phyloP scores from a whole-genome alignment of 2,797 vertebrate species.

The Enteromius radiatus region DNA sequence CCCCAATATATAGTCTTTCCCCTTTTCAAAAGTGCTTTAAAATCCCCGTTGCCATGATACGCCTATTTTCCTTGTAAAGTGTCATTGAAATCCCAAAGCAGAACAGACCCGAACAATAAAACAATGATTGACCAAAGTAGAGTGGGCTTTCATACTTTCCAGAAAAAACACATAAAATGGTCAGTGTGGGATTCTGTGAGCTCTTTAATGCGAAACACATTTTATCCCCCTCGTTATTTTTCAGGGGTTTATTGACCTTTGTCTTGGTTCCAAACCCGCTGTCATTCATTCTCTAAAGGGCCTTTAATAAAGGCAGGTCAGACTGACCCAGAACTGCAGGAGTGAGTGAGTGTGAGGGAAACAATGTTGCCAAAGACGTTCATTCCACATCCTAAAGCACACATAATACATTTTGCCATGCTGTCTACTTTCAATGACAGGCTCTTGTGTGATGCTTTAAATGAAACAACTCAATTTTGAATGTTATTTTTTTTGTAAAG shows the following conservation, averaged over 20 bases:
- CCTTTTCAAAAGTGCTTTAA: slow-evolving; percentile 88
- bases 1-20: slow-evolving; percentile 77
- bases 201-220: slow-evolving; percentile 52
- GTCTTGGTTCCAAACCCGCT: slow-evolving; percentile 59
- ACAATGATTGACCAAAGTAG: slow-evolving; percentile 31
- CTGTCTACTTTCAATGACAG: not conserved
- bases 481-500: not conserved
- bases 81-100: slow-evolving; percentile 67
- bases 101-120: slow-evolving; percentile 60
- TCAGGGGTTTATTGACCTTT: slow-evolving; percentile 64
- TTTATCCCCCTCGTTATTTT: slow-evolving; percentile 42
- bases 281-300: slow-evolving; percentile 67
- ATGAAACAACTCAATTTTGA: not conserved
- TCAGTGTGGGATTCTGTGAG: slow-evolving; percentile 26
- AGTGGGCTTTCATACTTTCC: slow-evolving; percentile 9
- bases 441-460: not conserved
- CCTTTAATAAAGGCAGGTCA: slow-evolving; percentile 77
- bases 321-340: slow-evolving; percentile 69
- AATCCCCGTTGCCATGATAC: slow-evolving; percentile 92
- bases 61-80: slow-evolving; percentile 75
- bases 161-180: slow-evolving; percentile 36
- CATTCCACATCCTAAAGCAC: not conserved
- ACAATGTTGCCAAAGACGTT: slow-evolving; percentile 33
- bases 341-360: slow-evolving; percentile 48
- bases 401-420: not conserved